A percentile compares a stretch with the other conserved stretches of the same genome.
These are phyloP conservation scores for Distichodus sexfasciatus DNA, from an alignment of 2,797 vertebrate species.

Conservation along the genomic window DNA sequence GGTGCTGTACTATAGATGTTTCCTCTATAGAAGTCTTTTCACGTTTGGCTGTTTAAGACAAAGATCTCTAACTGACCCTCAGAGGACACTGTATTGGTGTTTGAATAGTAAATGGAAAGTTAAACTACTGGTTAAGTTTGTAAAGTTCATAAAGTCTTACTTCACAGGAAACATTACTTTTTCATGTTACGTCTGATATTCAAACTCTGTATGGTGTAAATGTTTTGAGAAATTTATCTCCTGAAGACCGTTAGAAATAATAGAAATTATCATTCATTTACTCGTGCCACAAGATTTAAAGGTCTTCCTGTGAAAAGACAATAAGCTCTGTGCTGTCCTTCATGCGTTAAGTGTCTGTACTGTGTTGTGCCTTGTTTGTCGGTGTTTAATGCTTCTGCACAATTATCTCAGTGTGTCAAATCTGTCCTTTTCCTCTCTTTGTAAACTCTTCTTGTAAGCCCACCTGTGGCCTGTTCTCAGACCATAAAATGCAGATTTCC, in stretches of 20 bases:
- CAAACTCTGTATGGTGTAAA: no score
- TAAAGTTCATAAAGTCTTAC: no score
- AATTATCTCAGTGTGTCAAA: slow-evolving; percentile 24
- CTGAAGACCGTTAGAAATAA: no score
- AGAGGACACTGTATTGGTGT: no score
- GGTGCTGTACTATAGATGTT: slow-evolving; percentile 76
- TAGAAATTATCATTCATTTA: no score
- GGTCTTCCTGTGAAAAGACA: slow-evolving; percentile 79
- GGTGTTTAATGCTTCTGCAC: slow-evolving; percentile 49
- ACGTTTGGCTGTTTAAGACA: slow-evolving; percentile 65
- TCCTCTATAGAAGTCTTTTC: slow-evolving; percentile 84
- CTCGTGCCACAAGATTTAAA: no score
- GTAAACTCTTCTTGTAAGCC: no score
- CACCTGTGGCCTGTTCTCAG: slow-evolving; percentile 4
- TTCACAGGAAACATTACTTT: no score
- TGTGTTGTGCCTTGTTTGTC: slow-evolving; percentile 47
- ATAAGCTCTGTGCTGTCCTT: slow-evolving; percentile 56
- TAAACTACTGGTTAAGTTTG: no score
- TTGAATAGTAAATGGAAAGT: no score
- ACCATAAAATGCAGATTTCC: slow-evolving; percentile 15
- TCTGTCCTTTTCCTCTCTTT: slow-evolving; percentile 33
- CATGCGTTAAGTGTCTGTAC: slow-evolving; percentile 52
- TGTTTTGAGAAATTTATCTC: neutral
- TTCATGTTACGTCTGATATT: no score
- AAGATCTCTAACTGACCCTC: slow-evolving; percentile 36